Evolutionary conservation across 1,140 invertebrate genomes (phyloP).

Genomic region (Globodera ellingtonae): DNA sequence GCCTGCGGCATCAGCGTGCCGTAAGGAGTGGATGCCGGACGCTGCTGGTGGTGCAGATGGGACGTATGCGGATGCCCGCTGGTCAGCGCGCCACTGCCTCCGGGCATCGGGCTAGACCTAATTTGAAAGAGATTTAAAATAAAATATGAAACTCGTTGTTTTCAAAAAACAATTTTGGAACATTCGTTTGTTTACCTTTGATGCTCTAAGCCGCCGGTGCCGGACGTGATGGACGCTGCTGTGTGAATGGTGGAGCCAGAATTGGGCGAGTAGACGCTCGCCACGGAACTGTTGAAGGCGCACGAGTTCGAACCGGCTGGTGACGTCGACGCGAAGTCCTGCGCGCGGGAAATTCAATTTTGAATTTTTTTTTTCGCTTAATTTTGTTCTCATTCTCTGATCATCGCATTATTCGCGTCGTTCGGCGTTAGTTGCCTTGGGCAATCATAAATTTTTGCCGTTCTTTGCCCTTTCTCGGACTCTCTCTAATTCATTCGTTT

Average conservation of each 20-base stretch:
- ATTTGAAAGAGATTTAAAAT: background rate
- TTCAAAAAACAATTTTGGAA: conserved; percentile 14
- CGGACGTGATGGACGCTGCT: conserved; percentile 18
- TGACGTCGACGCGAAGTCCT: conserved; percentile 28
- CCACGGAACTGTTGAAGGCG: background rate
- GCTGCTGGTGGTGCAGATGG: conserved; percentile 38
- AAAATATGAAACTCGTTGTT: background rate
- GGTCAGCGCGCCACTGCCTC: conserved; percentile 8
- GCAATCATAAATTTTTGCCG: background rate
- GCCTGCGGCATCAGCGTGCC: conserved; percentile 41
- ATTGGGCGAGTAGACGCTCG: conserved; percentile 26
- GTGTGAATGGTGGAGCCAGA: background rate
- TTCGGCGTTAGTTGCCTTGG: no score
- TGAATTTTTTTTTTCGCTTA: no score
- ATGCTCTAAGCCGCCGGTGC: conserved; percentile 23
- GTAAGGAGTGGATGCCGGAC: conserved; percentile 48
- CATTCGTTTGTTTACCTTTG: conserved; percentile 14
- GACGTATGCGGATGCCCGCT: conserved; percentile 14
- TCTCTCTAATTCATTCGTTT: no score
- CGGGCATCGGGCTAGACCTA: conserved; percentile 15
- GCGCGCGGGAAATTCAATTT: background rate
- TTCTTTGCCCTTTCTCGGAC: background rate
- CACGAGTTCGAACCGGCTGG: background rate
- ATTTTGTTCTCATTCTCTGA: no score
- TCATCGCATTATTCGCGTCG: no score